These are phyloP conservation scores for Orthosia cruda DNA, from an alignment of 2,888 invertebrate genomes.

Conservation along the genomic window DNA sequence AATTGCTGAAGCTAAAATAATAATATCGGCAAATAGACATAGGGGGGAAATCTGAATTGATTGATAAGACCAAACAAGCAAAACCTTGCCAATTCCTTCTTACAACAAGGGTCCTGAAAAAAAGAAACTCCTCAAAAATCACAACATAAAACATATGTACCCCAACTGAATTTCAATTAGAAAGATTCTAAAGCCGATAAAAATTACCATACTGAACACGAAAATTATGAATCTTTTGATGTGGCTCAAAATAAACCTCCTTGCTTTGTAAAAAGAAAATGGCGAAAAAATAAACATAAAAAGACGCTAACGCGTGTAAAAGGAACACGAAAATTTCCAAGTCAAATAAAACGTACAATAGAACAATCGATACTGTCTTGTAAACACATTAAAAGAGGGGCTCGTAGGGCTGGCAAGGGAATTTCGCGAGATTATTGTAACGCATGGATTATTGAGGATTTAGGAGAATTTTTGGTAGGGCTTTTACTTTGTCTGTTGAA, in stretches of 20 bases:
- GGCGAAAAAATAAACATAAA: constrained; percentile 79
- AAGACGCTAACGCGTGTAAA: constrained; percentile 76
- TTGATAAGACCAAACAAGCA: neutral
- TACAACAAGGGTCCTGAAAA: neutral
- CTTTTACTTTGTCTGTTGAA: constrained; percentile 11
- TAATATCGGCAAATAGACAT: constrained; percentile 1
- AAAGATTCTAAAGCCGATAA: constrained; percentile 58
- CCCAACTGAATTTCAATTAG: constrained; percentile 59
- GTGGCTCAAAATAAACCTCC: constrained; percentile 45
- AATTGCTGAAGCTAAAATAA: neutral
- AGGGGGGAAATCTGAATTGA: neutral
- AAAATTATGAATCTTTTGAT: constrained; percentile 70
- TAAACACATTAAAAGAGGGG: constrained; percentile 91
- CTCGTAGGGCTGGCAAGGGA: constrained; percentile 62
- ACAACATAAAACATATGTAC: constrained; percentile 53
- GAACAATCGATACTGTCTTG: constrained; percentile 91
- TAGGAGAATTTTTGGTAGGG: constrained; percentile 23
- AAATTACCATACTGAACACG: constrained; percentile 66
- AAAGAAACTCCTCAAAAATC: constrained; percentile 1
- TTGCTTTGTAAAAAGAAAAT: constrained; percentile 47
- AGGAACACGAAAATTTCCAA: constrained; percentile 88
- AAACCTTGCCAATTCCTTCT: neutral
- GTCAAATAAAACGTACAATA: constrained; percentile 90
- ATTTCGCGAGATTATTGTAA: constrained; percentile 63
- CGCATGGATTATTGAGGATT: constrained; percentile 59